Conservation (phyloP, 2,113 vertebrate genomes). For the Rostratula benghalensis region DNA sequence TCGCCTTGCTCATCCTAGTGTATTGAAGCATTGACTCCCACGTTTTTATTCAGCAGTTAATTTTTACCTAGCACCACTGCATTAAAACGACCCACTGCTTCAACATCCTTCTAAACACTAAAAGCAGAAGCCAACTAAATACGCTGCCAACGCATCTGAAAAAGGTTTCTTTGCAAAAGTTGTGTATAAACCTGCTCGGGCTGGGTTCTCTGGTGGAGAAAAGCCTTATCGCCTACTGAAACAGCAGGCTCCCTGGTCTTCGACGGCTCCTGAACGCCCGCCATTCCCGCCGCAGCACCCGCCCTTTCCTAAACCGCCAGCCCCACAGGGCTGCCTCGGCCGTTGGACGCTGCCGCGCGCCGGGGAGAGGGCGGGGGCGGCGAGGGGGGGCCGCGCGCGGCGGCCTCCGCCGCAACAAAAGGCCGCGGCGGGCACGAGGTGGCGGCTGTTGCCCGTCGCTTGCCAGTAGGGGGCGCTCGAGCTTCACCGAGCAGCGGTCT, state of each 20-base stretch:
- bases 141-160: rapidly evolving
- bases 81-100: background rate
- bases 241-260: rapidly evolving
- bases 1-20: rapidly evolving
- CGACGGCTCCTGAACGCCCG: rapidly evolving
- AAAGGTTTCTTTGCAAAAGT: background rate
- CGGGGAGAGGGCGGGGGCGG: background rate
- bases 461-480: constrained; percentile 89
- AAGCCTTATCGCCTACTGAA: rapidly evolving
- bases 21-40: background rate
- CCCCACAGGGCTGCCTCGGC: background rate
- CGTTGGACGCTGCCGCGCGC: background rate
- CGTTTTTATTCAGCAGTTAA: background rate
- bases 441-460: background rate
- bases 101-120: rapidly evolving
- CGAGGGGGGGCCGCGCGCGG: background rate
- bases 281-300: rapidly evolving
- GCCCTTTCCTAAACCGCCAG: rapidly evolving
- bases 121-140: rapidly evolving
- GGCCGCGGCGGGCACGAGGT: background rate
- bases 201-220: background rate
- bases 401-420: background rate
- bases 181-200: rapidly evolving
- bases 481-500: constrained; percentile 66
- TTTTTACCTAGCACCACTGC: background rate